A percentile compares a stretch with the other conserved stretches of the same genome.
Evolutionary conservation across 1,140 invertebrate genomes (phyloP).

Genomic region (Nephila pilipes): DNA sequence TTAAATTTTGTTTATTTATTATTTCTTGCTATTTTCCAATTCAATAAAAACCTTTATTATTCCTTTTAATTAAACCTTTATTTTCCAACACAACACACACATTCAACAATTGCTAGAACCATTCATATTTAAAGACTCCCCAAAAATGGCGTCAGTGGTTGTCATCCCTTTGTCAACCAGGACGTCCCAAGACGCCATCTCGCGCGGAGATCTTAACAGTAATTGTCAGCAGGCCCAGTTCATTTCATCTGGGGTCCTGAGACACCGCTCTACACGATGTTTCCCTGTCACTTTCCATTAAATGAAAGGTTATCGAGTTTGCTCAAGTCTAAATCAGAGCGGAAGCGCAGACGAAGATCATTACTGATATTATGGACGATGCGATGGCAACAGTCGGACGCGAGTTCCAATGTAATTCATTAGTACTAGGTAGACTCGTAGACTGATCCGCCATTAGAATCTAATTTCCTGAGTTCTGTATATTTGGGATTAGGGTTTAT

Average conservation of each 20-base stretch:
- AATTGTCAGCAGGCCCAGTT: slow-evolving; percentile 46
- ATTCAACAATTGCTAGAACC: background rate
- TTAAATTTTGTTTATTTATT: too few species aligned
- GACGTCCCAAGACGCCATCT: background rate
- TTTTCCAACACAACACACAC: too few species aligned
- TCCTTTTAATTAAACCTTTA: too few species aligned
- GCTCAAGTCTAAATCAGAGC: slow-evolving; percentile 32
- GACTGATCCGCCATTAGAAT: slow-evolving; percentile 20
- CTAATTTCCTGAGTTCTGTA: slow-evolving; percentile 28
- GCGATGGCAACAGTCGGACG: slow-evolving; percentile 41
- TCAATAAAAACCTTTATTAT: too few species aligned
- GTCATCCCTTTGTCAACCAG: background rate
- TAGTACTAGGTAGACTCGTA: background rate
- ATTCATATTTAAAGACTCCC: background rate
- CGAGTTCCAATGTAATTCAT: slow-evolving; percentile 38
- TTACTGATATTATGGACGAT: slow-evolving; percentile 19
- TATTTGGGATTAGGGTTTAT: background rate
- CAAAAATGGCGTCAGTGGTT: background rate
- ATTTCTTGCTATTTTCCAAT: too few species aligned
- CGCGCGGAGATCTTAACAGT: slow-evolving; percentile 41
- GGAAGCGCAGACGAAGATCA: slow-evolving; percentile 17
- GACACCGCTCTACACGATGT: slow-evolving; percentile 22
- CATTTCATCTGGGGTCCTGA: slow-evolving; percentile 35
- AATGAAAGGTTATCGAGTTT: slow-evolving; percentile 66
- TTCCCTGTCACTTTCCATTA: slow-evolving; percentile 60